A percentile compares a stretch with the other conserved stretches of the same genome.
phyloP scores from a whole-genome alignment of 2,113 vertebrate species.

The Ageneiosus marmoratus region DNA sequence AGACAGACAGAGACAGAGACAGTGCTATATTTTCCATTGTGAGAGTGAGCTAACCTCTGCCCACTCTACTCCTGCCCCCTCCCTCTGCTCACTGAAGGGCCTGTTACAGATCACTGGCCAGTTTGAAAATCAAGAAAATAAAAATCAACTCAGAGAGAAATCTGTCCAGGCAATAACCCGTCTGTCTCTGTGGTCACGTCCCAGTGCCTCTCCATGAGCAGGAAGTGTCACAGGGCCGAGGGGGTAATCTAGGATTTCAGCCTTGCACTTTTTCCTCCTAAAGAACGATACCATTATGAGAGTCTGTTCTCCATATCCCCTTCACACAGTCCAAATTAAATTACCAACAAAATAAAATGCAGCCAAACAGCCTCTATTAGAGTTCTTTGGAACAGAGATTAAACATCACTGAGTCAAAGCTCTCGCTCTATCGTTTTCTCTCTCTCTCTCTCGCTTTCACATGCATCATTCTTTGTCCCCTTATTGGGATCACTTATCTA shows the following conservation, averaged over 20 bases:
- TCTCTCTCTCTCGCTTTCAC: slow-evolving; percentile 63
- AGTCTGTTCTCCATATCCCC: slow-evolving; percentile 45
- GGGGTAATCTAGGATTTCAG: slow-evolving; percentile 52
- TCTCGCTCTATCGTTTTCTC: slow-evolving; percentile 76
- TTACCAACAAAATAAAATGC: slow-evolving; percentile 85
- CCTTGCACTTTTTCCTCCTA: slow-evolving; percentile 28
- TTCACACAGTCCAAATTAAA: slow-evolving; percentile 74
- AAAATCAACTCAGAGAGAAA: slow-evolving; percentile 60
- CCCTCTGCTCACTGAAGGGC: slow-evolving; percentile 43
- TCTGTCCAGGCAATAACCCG: slow-evolving; percentile 59
- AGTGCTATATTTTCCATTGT: slow-evolving; percentile 31
- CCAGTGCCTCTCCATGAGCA: slow-evolving; percentile 56
- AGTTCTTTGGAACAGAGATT: slow-evolving; percentile 82
- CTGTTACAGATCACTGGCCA: slow-evolving; percentile 60
- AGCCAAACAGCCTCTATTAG: slow-evolving; percentile 83
- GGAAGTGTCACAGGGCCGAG: slow-evolving; percentile 54
- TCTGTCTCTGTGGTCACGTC: slow-evolving; percentile 55
- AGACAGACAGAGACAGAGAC: background rate
- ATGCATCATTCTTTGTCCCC: slow-evolving; percentile 81
- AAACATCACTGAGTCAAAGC: slow-evolving; percentile 83
- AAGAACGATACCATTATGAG: slow-evolving; percentile 48
- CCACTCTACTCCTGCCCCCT: slow-evolving; percentile 27
- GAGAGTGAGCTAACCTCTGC: slow-evolving; percentile 44
- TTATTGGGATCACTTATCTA: slow-evolving; percentile 92
- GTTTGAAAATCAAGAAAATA: slow-evolving; percentile 60